These are phyloP conservation scores for Cassiopea andromeda DNA, from an alignment of 30 jellyfish, hydroid and myxozoan genomes.

Conservation along the genomic window DNA sequence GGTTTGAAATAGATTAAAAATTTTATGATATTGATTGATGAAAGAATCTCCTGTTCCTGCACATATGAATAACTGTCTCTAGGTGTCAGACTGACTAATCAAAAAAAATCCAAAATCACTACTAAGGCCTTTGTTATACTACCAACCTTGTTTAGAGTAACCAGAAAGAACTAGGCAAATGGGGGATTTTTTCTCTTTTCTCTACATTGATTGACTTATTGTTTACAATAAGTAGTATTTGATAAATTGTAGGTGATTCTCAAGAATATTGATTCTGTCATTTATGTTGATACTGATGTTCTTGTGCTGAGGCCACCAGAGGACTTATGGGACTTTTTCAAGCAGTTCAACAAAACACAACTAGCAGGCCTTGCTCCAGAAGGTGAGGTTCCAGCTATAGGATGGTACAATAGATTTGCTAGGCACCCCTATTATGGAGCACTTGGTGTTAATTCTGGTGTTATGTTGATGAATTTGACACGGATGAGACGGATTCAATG, in stretches of 20 bases:
- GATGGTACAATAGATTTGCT: slow-evolving; percentile 88
- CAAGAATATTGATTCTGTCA: slow-evolving; percentile 71
- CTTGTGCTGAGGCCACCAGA: slow-evolving; percentile 85
- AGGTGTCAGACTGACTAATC: no score
- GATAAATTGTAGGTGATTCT: slow-evolving; percentile 48
- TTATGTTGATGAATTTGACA: slow-evolving; percentile 92
- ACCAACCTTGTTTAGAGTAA: no score
- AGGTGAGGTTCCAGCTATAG: slow-evolving; percentile 72
- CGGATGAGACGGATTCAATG: slow-evolving; percentile 77
- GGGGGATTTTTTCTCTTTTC: no score
- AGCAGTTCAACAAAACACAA: slow-evolving; percentile 61
- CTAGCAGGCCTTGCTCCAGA: slow-evolving; percentile 88
- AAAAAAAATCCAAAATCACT: no score
- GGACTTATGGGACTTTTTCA: slow-evolving; percentile 78
- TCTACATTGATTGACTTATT: no score
- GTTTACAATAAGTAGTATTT: no score
- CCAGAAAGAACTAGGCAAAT: no score
- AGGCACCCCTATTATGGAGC: slow-evolving; percentile 80
- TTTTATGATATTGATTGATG: no score
- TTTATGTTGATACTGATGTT: slow-evolving; percentile 94
- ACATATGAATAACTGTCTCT: no score
- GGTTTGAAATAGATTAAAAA: no score
- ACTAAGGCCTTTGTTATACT: no score
- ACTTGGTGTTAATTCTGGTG: slow-evolving; percentile 90
- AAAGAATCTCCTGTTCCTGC: no score